Conservation (phyloP, 2,888 invertebrate genomes). For the Leptinotarsa rubiginosa region DNA sequence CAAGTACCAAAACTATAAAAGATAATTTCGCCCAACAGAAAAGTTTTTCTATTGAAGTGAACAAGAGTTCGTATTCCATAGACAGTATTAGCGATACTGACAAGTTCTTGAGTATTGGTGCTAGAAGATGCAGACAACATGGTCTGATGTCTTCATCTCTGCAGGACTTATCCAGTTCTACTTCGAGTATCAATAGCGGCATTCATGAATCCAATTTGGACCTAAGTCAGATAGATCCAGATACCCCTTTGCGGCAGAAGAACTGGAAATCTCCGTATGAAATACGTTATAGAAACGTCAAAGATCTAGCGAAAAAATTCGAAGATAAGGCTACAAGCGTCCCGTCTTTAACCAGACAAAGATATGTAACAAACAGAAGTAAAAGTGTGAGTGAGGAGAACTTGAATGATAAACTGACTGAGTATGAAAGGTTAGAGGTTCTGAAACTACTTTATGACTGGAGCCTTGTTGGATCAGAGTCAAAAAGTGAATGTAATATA, state of each 20-base stretch:
- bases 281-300: slow-evolving; percentile 71
- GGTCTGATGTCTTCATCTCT: slow-evolving; percentile 59
- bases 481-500: slow-evolving; percentile 57
- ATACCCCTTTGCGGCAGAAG: slow-evolving; percentile 64
- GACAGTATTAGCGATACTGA: slow-evolving; percentile 56
- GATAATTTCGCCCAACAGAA: slow-evolving; percentile 60
- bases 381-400: slow-evolving; percentile 61
- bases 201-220: slow-evolving; percentile 64
- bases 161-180: slow-evolving; percentile 65
- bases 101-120: slow-evolving; percentile 59
- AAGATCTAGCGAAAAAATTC: slow-evolving; percentile 78
- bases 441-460: slow-evolving; percentile 64
- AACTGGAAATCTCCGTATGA: slow-evolving; percentile 80
- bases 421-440: slow-evolving; percentile 63
- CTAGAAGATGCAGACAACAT: slow-evolving; percentile 55
- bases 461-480: slow-evolving; percentile 64
- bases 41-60: slow-evolving; percentile 62
- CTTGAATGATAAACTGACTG: slow-evolving; percentile 60
- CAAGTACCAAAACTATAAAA: slow-evolving; percentile 51
- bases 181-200: slow-evolving; percentile 63
- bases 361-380: slow-evolving; percentile 51
- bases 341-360: slow-evolving; percentile 56
- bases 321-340: slow-evolving; percentile 66
- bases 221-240: slow-evolving; percentile 61
- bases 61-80: slow-evolving; percentile 56